Evolutionary conservation across 1,140 invertebrate genomes (phyloP).

Genomic region (Papilio aristodemus): DNA sequence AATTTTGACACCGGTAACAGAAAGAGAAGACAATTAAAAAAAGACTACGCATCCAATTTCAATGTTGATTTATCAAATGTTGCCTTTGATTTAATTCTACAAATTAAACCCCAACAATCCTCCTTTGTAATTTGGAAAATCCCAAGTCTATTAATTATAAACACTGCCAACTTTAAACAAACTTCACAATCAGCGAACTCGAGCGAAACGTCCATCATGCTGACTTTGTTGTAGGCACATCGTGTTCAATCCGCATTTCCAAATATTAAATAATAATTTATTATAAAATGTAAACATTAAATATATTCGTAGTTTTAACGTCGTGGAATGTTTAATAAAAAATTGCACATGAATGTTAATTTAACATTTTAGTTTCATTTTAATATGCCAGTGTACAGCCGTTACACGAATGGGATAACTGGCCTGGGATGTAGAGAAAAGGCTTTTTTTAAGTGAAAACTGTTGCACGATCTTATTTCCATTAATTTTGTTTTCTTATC

Average conservation of each 20-base stretch:
- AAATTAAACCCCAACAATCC: conserved; percentile 15
- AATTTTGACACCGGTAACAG: too few relatives aligned
- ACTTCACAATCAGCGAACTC: conserved; percentile 12
- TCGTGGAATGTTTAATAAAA: not conserved
- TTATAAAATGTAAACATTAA: not conserved
- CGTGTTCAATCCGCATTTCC: not conserved
- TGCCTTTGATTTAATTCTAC: not conserved
- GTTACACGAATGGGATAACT: too few relatives aligned
- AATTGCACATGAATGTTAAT: not conserved
- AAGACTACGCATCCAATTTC: too few relatives aligned
- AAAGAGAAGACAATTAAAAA: too few relatives aligned
- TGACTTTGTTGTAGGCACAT: not conserved
- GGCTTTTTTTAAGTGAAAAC: too few relatives aligned
- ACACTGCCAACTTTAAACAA: conserved; percentile 9
- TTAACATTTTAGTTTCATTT: too few relatives aligned
- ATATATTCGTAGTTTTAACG: not conserved
- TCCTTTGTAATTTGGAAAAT: conserved; percentile 21
- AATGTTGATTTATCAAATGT: too few relatives aligned
- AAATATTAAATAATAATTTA: conserved; percentile 9
- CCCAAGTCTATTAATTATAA: conserved; percentile 16
- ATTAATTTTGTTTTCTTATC: too few relatives aligned
- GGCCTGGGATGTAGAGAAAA: too few relatives aligned
- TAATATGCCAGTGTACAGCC: too few relatives aligned
- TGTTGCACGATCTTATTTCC: too few relatives aligned
- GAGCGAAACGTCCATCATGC: not conserved